A percentile compares a stretch with the other conserved stretches of the same genome.
These are phyloP conservation scores for Ochotona princeps DNA, from an alignment of 2,113 vertebrate genomes.

Conservation along the genomic window DNA sequence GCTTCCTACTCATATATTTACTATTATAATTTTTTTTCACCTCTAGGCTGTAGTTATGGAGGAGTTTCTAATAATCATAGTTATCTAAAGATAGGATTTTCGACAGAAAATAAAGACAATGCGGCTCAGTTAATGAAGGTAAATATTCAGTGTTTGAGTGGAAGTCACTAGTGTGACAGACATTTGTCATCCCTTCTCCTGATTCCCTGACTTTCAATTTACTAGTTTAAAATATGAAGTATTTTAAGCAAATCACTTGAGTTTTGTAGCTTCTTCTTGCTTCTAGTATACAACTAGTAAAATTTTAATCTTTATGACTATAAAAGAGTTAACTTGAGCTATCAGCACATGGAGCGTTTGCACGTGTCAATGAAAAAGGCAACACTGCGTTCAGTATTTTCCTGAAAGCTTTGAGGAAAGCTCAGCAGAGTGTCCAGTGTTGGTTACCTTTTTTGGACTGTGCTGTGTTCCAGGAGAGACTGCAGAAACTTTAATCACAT, in stretches of 20 bases:
- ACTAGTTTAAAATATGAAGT: background rate
- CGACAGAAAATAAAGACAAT: constrained; percentile 81
- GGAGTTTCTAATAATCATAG: constrained; percentile 71
- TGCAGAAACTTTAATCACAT: constrained; percentile 1
- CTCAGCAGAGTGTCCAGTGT: background rate
- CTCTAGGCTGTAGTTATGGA: constrained; percentile 71
- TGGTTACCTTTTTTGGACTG: background rate
- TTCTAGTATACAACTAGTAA: background rate
- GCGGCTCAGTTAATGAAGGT: constrained; percentile 85
- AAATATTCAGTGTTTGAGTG: constrained; percentile 55
- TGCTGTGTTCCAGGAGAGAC: background rate
- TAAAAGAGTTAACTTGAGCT: background rate
- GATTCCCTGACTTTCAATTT: background rate
- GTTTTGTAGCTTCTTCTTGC: background rate
- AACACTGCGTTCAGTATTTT: background rate
- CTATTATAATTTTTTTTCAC: constrained; percentile 41
- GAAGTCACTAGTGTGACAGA: constrained; percentile 6
- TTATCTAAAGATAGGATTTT: constrained; percentile 74
- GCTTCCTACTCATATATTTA: background rate
- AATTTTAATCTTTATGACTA: constrained; percentile 3
- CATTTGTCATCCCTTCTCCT: background rate
- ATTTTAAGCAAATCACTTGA: constrained; percentile 27
- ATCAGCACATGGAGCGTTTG: background rate
- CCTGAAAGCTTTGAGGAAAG: background rate
- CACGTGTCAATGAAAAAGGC: background rate